These are phyloP conservation scores for Galerucella pusilla DNA, from an alignment of 2,888 invertebrate species.

Conservation along the genomic window DNA sequence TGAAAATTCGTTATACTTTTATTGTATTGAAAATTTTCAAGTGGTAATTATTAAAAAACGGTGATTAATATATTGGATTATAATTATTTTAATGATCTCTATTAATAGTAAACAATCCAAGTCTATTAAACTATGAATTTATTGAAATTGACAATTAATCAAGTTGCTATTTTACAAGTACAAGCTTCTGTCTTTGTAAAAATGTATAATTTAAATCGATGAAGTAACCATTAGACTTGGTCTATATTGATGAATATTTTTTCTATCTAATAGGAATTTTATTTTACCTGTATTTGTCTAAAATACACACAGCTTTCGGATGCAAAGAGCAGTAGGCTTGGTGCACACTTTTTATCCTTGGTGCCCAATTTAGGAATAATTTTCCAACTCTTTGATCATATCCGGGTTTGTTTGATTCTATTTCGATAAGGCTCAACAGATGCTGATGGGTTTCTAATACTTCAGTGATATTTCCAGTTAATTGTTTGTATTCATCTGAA, in stretches of 20 bases:
- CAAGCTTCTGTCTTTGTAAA: neutral
- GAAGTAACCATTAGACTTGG: neutral
- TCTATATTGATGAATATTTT: neutral
- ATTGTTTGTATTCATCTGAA: constrained; percentile 85
- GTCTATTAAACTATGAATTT: too few relatives aligned
- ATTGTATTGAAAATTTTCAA: too few relatives aligned
- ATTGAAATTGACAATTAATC: too few relatives aligned
- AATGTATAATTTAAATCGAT: too few relatives aligned
- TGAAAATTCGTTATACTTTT: too few relatives aligned
- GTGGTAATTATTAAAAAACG: too few relatives aligned
- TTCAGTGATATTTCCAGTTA: constrained; percentile 90
- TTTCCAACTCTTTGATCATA: constrained; percentile 90
- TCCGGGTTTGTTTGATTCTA: constrained; percentile 77
- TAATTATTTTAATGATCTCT: too few relatives aligned
- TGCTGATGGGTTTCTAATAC: constrained; percentile 87
- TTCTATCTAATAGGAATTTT: neutral
- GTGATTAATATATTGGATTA: too few relatives aligned
- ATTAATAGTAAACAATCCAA: too few relatives aligned
- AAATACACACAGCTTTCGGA: constrained; percentile 92
- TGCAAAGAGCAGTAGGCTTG: constrained; percentile 92
- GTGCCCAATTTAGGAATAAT: constrained; percentile 87
- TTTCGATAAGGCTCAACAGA: constrained; percentile 82
- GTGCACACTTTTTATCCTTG: constrained; percentile 85
- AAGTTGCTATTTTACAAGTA: neutral
- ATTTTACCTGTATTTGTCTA: constrained; percentile 90